Base-by-base conservation (phyloP, 1,140 invertebrate species). In the Gryon sp. region DNA sequence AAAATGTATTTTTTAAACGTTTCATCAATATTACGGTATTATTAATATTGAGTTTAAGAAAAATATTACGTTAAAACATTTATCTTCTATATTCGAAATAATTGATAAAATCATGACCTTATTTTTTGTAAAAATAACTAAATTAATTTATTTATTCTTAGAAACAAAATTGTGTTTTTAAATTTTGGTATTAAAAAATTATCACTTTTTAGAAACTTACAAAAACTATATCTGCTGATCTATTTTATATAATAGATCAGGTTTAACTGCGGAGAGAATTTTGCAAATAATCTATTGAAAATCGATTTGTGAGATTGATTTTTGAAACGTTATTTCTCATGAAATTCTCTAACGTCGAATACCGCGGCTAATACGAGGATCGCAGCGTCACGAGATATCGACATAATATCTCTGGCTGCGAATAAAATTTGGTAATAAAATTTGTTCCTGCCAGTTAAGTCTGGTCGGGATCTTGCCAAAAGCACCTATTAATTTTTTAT, bases 401-500 rank as follows among this genome's bases (percentile, higher is more conserved):
- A 74, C 40, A 45, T 46, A 60, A 66, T 81, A 86, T 87, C 83
- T 87, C n/a, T 75, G 80, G 75, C 72, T 79, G 77, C 68, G 77
- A 86, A 85, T 83, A 85, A 84, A 84, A 82, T 85, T 86, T 80
- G 79, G 82, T 88, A 88, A 88, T 88, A 88, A 88, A 88, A 88
- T 88, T 87, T 87, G 83, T 87, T 87, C 86, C 86, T 82, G 85
- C 81, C 87, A 85, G 86, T 87, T 84, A 85, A 80, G 78, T 72
- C 77, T 55, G 79, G 76, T 74, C 60, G 80, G 75, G 65, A 63
- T 74, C 70, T 78, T 84, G 86, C 87, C 87, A 87, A 87, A 87
- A 86, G 84, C 83, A 80, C 73, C 86, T 87, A 87, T 87, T 88
- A 87, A 88, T 87, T 87, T 85, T 86, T 88, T 88, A 88, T 88